Base-by-base conservation (phyloP, 1,140 invertebrate species). In the Thaumatotibia leucotreta region DNA sequence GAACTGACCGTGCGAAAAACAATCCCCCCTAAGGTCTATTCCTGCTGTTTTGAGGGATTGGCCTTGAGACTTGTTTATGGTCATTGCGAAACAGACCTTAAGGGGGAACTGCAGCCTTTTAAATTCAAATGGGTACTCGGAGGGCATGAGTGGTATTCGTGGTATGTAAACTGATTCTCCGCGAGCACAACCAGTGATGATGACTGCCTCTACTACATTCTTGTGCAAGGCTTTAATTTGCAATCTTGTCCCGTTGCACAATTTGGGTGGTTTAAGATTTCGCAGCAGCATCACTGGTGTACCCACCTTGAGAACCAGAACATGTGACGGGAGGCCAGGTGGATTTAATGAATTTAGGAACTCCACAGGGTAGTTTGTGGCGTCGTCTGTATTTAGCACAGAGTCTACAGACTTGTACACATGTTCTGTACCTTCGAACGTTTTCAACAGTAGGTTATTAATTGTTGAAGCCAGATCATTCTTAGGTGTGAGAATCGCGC, bases 241-340 rank as follows among this genome's bases (percentile, higher is more conserved):
- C 14, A 88, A 73, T 63, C 80, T 65, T 4, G 83, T 90, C 9
- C 79, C 82, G 70, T 89, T 84, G 65, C 81, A 87, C 11, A 92
- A 68, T 64, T 80, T 84, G 58, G 89, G 82, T 65, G 79, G 74
- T 50, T 82, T 82, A 54, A 83, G 69, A 69, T 86, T 87, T 62
- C 77, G 67, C 2, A 92, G 66, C 35, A 92, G 54, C 33, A 92
- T 91, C 24, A 92, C 80, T 10, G 77, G 70, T 5, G 72, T 64
- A 20, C 81, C 83, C 22, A 86, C 50, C 75, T 88, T 87, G 65
- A 89, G 70, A 63, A 66, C 22, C 5, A 91, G 64, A 61, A 74
- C 68, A 63, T 88, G 82, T 17, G 72, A 70, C 63, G 75, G 73
- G 11, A 71, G 27, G 29, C 73, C 70, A 22, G 77, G 63, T 14